Base-by-base conservation (phyloP, 2,888 invertebrate species). In the Zaprionus bogoriensis region DNA sequence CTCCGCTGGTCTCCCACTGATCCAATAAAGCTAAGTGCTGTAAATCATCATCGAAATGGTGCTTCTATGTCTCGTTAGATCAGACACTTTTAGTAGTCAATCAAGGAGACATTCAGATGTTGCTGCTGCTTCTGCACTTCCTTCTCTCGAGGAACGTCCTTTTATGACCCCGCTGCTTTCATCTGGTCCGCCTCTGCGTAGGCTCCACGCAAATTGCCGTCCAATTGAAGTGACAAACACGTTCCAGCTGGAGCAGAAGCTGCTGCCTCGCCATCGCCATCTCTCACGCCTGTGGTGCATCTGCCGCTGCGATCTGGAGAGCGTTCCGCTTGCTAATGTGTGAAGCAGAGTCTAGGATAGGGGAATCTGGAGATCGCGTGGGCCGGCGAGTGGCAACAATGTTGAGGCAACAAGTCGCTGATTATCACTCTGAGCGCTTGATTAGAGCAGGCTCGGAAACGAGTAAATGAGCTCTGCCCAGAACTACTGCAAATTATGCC, bases 291-390 rank as follows among this genome's bases (percentile, higher is more conserved):
- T 52, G 62, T 71, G 62, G 72, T 54, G 62, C 67, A 69, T 70
- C 72, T 80, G 67, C 77, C 74, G 83, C 83, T 55, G 60, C 30
- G 42, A 66, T 67, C 65, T 59, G 38, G 27, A 9, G 32, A 70
- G 68, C 50, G 54, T 46, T 46, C 62, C 67, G 74, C 25, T 53
- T 73, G 75, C 67, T 75, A 81, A 81, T 84, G 81, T 81, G 81
- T 63, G 61, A 77, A 70, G 67, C 39, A 12, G 42, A 55, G 42
- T 74, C 20, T 52, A 44, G 59, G 54, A 59, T 46, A 6, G 32
- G 32, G 32, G 17, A 14, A 36, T 36, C 32, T 36, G 9, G 3
- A 36, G 32, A 36, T 36, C 38, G 81, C 78, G 80, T 84, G 81
- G 84, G 82, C 28, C 27, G 52, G 25, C 47, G 66, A 58, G 60